Conservation (phyloP, 2,797 vertebrate species). For the Pelochelys cantorii region DNA sequence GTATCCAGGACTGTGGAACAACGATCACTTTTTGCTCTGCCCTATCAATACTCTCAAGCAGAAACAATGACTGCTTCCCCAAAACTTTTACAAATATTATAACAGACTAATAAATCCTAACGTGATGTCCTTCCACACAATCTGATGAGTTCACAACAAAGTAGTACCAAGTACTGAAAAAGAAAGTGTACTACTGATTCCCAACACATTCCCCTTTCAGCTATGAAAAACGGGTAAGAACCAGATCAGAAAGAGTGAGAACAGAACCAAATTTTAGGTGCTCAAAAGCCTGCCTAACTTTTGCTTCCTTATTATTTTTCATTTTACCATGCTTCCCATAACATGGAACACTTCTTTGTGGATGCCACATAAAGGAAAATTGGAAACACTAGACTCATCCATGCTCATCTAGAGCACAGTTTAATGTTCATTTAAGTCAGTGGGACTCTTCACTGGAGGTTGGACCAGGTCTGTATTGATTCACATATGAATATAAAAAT, state of each 20-base stretch:
- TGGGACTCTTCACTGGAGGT: neutral
- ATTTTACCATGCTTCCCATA: neutral
- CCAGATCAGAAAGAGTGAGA: neutral
- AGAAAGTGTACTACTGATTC: neutral
- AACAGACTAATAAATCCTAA: neutral
- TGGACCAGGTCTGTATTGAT: neutral
- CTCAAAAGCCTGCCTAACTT: neutral
- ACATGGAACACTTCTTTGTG: neutral
- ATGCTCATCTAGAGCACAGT: neutral
- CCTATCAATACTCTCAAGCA: slow-evolving; percentile 16
- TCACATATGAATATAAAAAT: neutral
- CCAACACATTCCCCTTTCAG: neutral
- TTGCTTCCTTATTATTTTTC: fast-evolving
- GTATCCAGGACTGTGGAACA: slow-evolving; percentile 37
- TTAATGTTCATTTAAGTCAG: neutral
- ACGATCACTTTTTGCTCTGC: neutral
- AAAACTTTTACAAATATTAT: neutral
- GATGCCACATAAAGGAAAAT: neutral
- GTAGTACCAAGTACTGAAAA: neutral
- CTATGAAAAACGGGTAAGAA: neutral
- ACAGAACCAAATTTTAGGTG: neutral
- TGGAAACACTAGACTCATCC: neutral
- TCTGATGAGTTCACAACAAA: neutral
- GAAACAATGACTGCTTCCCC: slow-evolving; percentile 6
- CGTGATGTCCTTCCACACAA: neutral